Conservation (phyloP, 2,797 vertebrate genomes). For the Pelobates cultripes region DNA sequence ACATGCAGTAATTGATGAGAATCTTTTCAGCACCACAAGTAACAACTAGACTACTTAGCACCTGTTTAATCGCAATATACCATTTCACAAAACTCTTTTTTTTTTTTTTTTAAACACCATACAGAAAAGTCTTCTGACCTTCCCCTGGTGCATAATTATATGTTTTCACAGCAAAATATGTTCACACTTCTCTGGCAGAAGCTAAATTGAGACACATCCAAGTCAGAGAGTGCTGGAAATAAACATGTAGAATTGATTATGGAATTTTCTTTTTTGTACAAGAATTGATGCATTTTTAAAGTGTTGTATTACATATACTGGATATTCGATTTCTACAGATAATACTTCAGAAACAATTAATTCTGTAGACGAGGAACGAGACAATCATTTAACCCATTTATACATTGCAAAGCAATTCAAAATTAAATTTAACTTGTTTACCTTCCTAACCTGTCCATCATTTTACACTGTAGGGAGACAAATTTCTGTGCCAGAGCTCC, state of each 20-base stretch:
- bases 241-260: not conserved
- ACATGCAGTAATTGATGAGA: not conserved
- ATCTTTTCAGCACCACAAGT: conserved; percentile 27
- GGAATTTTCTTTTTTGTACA: not conserved
- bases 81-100: not conserved
- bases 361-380: no score
- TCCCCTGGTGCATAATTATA: conserved; percentile 40
- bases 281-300: no score
- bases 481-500: no score
- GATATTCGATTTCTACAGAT: not conserved
- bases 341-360: no score
- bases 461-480: no score
- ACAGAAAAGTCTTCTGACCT: conserved; percentile 14
- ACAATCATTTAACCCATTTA: no score
- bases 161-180: conserved; percentile 11
- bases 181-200: conserved; percentile 28
- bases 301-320: not conserved
- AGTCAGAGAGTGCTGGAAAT: not conserved
- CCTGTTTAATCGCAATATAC: conserved; percentile 23
- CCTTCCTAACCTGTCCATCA: no score
- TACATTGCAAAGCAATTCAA: no score
- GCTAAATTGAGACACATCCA: conserved; percentile 8
- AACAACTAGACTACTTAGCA: conserved; percentile 43
- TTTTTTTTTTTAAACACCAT: not conserved
- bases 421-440: no score